Conservation (phyloP, 2,888 invertebrate species). For the Monoplex corrugatus region DNA sequence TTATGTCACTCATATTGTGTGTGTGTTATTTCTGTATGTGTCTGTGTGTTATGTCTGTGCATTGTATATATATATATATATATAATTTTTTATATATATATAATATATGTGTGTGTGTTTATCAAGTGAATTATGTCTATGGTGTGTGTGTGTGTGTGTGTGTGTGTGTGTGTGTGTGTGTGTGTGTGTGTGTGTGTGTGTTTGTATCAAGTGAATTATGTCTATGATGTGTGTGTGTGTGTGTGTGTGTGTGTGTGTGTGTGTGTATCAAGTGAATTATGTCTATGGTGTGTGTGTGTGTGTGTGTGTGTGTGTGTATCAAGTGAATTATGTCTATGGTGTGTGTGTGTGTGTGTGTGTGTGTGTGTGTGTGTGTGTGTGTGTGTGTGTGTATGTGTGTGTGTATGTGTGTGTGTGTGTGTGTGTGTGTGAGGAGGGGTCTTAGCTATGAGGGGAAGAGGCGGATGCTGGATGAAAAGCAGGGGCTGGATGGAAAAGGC, state of each 20-base stretch:
- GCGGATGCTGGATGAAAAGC: too few relatives aligned
- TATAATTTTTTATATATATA: background rate
- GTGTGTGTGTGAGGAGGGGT: background rate
- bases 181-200: too few relatives aligned
- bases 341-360: background rate
- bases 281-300: background rate
- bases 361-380: slow-evolving; percentile 19
- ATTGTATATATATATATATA: background rate
- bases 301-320: background rate
- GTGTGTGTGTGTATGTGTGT: background rate
- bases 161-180: slow-evolving; percentile 23
- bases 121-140: too few relatives aligned
- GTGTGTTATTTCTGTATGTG: too few relatives aligned
- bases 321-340: too few relatives aligned
- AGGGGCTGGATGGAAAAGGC: too few relatives aligned
- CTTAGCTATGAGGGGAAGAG: too few relatives aligned
- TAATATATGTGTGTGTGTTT: background rate
- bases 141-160: background rate
- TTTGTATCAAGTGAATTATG: too few relatives aligned
- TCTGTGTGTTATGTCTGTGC: background rate
- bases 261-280: too few relatives aligned
- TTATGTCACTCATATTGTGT: too few relatives aligned
- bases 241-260: too few relatives aligned
- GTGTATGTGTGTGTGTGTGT: slow-evolving; percentile 6
- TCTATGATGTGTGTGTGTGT: too few relatives aligned